Percentiles rank a stretch among this genome's conserved stretches.
phyloP scores from a whole-genome alignment of 2,113 vertebrate genomes.

The Brienomyrus longianalis region DNA sequence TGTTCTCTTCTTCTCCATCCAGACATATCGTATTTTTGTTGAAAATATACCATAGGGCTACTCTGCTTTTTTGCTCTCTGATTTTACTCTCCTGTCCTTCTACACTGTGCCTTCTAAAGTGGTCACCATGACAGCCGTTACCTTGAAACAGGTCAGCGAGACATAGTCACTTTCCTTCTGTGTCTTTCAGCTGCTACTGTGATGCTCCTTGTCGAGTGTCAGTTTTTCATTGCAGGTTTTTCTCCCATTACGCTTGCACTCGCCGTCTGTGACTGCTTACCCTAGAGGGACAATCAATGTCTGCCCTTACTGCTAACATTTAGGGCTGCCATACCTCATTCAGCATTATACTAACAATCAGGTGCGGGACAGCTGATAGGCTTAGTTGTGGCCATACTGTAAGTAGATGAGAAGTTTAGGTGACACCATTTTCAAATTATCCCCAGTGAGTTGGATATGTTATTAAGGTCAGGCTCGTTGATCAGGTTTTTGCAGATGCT shows the following conservation, averaged over 20 bases:
- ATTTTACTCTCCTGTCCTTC: not conserved
- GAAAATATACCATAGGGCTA: not conserved
- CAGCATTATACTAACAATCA: not conserved
- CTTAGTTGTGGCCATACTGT: not conserved
- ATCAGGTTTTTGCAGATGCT: not conserved
- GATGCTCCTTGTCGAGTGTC: not conserved
- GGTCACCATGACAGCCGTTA: not conserved
- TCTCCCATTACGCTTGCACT: not conserved
- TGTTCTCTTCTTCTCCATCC: not conserved
- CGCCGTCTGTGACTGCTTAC: not conserved
- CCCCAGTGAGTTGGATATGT: not conserved
- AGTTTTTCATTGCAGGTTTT: not conserved
- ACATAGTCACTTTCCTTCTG: not conserved
- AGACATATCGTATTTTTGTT: not conserved
- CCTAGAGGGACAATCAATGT: not conserved
- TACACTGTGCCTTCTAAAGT: not conserved
- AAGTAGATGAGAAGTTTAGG: not conserved
- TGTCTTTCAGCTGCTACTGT: not conserved
- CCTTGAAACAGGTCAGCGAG: not conserved
- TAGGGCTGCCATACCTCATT: not conserved
- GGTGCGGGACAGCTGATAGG: not conserved
- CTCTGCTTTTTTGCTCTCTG: not conserved
- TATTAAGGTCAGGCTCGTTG: not conserved
- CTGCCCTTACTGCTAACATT: not conserved
- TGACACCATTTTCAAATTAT: not conserved